Evolutionary conservation across 2,797 vertebrate genomes (phyloP), one percentile per base, ranked within the genome.

Genomic region (Pagetopsis macropterus): DNA sequence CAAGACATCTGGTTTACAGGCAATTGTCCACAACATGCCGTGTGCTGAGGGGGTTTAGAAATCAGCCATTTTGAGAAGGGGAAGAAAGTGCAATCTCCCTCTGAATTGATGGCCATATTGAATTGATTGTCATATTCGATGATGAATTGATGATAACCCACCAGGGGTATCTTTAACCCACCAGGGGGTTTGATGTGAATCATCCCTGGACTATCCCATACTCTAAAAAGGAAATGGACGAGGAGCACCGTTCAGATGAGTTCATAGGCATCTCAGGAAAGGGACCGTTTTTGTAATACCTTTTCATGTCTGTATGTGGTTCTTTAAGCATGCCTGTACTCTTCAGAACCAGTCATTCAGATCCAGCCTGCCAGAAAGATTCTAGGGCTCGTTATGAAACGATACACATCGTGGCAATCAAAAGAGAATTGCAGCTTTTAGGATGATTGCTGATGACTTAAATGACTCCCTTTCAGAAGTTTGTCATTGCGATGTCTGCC

Each of bases 351-450:
- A 37, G 63, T 80, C 70, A 75, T 69, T 88, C 63, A 78, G 7
- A 23, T 49, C 7, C 2, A 49, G 46, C 61, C 44, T 51, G n/a
- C 51, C 59, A 16, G 46, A 40, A 56, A 45, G 52, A 75, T 71
- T 37, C 63, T 46, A 60, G 52, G 62, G 52, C 21, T 40, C 15
- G 46, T 67, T 58, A 45, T 76, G 61, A 67, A 81, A 86, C 72
- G 7, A 37, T 37, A 37, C 17, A 13, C 60, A 81, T 62, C 81
- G 68, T 63, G 2, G 31, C 27, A 60, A 45, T 8, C 55, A 52
- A 60, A 58, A n/a, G 65, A 54, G 74, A 76, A 91, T 71, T 82
- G 65, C 56, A 68, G 43, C 65, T 58, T 80, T 74, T 55, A 45
- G 21, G 19, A 65, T 72, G 66, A 72, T 76, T 61, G 77, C 58